Percentiles rank a stretch among this genome's conserved stretches.
These are phyloP conservation scores for Escarpia spicata DNA, from an alignment of 2,888 invertebrate species.

Conservation along the genomic window DNA sequence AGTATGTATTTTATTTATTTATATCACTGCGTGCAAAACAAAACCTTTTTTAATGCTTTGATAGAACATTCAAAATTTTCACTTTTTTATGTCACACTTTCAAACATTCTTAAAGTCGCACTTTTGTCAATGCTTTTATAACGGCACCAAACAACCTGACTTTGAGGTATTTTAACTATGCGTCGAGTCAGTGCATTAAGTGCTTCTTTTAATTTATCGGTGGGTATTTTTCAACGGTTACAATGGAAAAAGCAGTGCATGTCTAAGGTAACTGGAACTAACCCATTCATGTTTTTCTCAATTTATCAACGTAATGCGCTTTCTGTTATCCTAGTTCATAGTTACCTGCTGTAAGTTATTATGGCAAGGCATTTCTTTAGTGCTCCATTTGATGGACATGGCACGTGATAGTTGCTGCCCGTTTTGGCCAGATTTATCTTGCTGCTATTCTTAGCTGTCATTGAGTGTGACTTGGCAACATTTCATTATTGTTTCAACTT, in stretches of 20 bases:
- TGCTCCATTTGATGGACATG: not conserved
- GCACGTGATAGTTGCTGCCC: not conserved
- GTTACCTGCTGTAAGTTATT: not conserved
- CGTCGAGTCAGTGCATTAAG: not conserved
- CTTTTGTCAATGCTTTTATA: too few species aligned
- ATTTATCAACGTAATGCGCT: not conserved
- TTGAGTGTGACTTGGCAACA: not conserved
- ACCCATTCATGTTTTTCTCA: not conserved
- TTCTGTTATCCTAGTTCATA: not conserved
- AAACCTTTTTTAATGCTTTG: too few species aligned
- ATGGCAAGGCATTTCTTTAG: not conserved
- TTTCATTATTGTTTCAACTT: not conserved
- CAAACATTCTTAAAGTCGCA: too few species aligned
- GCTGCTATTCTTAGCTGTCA: not conserved
- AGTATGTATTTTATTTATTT: too few species aligned
- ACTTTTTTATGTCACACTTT: too few species aligned
- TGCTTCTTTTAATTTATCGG: not conserved
- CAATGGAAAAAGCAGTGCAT: not conserved
- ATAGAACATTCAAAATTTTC: too few species aligned
- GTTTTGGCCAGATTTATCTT: not conserved
- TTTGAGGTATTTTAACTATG: not conserved
- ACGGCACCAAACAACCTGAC: not conserved
- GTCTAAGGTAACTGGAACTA: not conserved
- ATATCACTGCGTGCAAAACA: too few species aligned
- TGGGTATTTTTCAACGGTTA: not conserved